These are phyloP conservation scores for Falcaria lacertinaria DNA, from an alignment of 2,888 invertebrate species.

Conservation along the genomic window DNA sequence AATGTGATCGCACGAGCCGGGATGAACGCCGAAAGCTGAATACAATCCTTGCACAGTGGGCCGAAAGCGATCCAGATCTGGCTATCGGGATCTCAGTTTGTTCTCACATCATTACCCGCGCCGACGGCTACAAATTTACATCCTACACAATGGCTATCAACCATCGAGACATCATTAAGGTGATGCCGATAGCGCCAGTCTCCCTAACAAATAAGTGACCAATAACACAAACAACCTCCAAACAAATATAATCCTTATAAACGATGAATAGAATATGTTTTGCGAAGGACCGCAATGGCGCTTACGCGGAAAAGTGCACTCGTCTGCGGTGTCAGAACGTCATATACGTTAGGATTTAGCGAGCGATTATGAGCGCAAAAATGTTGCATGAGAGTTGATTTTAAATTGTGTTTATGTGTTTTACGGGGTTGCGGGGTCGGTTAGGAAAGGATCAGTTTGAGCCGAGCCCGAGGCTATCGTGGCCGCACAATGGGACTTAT, in stretches of 20 bases:
- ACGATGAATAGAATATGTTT: conserved; percentile 25
- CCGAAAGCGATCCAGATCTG: conserved; percentile 72
- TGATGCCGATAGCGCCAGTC: conserved; percentile 78
- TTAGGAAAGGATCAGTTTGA: conserved; percentile 67
- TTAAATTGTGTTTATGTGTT: conserved; percentile 32
- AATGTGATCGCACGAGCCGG: conserved; percentile 41
- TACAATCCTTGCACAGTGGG: conserved; percentile 63
- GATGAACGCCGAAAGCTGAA: conserved; percentile 56
- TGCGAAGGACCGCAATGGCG: conserved; percentile 25
- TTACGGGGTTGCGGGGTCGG: conserved; percentile 48
- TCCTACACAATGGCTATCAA: conserved; percentile 80
- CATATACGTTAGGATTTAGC: conserved; percentile 57
- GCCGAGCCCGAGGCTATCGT: conserved; percentile 66
- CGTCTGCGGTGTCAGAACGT: conserved; percentile 59
- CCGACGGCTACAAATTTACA: conserved; percentile 80
- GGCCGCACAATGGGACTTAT: conserved; percentile 68
- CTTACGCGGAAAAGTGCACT: conserved; percentile 40
- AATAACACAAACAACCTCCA: conserved; percentile 25
- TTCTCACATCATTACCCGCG: conserved; percentile 81
- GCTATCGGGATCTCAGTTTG: conserved; percentile 78
- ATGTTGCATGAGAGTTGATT: conserved; percentile 44
- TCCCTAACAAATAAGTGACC: conserved; percentile 41
- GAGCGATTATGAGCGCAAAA: conserved; percentile 55
- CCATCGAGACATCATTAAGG: conserved; percentile 80
- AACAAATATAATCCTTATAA: conserved; percentile 41